Evolutionary conservation across 2,113 vertebrate species (phyloP), one percentile per base, ranked within the genome.

Genomic region (Hiodon tergisus): DNA sequence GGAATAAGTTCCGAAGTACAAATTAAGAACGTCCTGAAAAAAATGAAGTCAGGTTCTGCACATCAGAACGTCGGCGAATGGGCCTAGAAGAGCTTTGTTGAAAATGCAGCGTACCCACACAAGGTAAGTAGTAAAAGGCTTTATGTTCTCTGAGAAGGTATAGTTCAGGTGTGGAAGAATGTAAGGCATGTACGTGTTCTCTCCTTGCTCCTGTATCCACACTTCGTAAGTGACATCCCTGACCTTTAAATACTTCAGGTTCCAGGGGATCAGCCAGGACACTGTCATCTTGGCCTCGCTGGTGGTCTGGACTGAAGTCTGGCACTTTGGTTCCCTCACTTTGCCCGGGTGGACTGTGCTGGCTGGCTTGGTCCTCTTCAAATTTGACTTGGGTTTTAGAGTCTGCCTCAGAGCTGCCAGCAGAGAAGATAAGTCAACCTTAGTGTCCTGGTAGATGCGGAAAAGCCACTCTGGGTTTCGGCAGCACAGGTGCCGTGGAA

Each of bases 51-150:
- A 99, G 71, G 97, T 98, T 87, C 86, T 94, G 80, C 97, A 99
- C 77, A 93, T 89, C 3, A 99, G 91, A 81, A 97, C 96, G 3
- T 99, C 95, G 83, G 97, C 95, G 81, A 99, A 99, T n/a, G 97
- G 97, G 65, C 97, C 97, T 70, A 95, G 87, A 61, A 98, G 94
- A 80, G 78, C 95, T 85, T 93, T 97, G 88, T 97, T 98, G 84
- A 99, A 98, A 87, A 99, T 96, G 84, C 97, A 99, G 78, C 97
- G 93, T 75, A 99, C 95, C 97, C 97, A 99, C 79, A 99, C 96
- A 83, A 98, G 85, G 83, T 99, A 99, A 72, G 96, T 95, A 2
- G 96, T 96, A 83, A 96, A 98, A 69, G 97, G 97, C 79, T 98
- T 98, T 79, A 99, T 97, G 90, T 96, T 98, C 80, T 98, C 97